These are phyloP conservation scores for Xylocampa areola DNA, from an alignment of 2,888 invertebrate genomes.

Conservation along the genomic window DNA sequence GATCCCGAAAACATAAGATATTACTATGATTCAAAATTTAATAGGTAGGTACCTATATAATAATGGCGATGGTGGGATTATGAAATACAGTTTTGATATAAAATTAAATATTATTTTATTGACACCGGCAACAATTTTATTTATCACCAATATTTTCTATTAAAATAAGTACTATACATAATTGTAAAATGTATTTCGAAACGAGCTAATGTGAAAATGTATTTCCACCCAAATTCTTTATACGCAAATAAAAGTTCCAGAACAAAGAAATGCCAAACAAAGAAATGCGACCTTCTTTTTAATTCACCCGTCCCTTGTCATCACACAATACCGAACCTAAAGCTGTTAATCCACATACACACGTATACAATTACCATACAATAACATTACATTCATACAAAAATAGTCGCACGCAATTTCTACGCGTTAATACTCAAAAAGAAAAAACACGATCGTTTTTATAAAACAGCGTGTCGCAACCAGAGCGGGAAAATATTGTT, in stretches of 20 bases:
- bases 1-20: too few species aligned
- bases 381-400: constrained; percentile 46
- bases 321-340: constrained; percentile 15
- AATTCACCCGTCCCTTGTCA: constrained; percentile 18
- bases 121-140: too few species aligned
- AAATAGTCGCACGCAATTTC: constrained; percentile 50
- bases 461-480: constrained; percentile 60
- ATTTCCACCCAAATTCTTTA: constrained; percentile 3
- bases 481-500: constrained; percentile 66
- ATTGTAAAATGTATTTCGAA: too few species aligned
- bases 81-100: too few species aligned
- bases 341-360: constrained; percentile 30
- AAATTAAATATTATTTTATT: too few species aligned
- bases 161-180: too few species aligned
- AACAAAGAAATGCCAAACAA: constrained; percentile 37
- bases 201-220: not conserved
- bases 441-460: constrained; percentile 52
- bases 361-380: constrained; percentile 36
- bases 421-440: constrained; percentile 50
- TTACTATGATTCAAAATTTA: too few species aligned
- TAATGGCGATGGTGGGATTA: too few species aligned
- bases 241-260: constrained; percentile 11
- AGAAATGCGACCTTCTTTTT: constrained; percentile 31
- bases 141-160: too few species aligned
- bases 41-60: too few species aligned